phyloP scores from a whole-genome alignment of 1,140 invertebrate species.

The Lepidurus apus region DNA sequence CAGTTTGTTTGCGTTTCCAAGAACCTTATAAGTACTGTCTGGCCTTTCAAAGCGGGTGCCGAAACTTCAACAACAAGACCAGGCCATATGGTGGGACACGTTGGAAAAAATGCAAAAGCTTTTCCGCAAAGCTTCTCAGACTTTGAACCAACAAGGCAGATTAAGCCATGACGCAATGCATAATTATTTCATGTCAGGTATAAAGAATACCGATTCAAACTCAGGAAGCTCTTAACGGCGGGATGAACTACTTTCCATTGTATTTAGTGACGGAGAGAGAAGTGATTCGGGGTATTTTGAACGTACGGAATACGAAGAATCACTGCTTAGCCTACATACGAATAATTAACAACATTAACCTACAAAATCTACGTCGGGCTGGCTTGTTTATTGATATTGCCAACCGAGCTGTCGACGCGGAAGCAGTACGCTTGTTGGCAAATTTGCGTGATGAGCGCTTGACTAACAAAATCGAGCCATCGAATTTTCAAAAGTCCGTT shows the following conservation, averaged over 20 bases:
- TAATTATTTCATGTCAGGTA: slow-evolving; percentile 98
- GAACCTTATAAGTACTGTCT: neutral
- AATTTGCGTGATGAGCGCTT: slow-evolving; percentile 83
- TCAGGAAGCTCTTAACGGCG: neutral
- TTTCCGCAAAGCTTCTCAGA: slow-evolving; percentile 81
- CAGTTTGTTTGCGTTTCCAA: slow-evolving; percentile 19
- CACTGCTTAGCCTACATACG: slow-evolving; percentile 83
- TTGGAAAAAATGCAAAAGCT: slow-evolving; percentile 91
- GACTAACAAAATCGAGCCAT: slow-evolving; percentile 77
- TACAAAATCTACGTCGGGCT: slow-evolving; percentile 89
- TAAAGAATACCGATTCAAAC: slow-evolving; percentile 34
- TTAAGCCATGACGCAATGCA: slow-evolving; percentile 91
- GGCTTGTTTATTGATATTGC: slow-evolving; percentile 91
- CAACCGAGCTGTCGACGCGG: slow-evolving; percentile 85
- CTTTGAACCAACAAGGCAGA: slow-evolving; percentile 73
- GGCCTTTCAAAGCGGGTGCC: slow-evolving; percentile 66
- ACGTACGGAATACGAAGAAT: slow-evolving; percentile 91
- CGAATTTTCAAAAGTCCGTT: slow-evolving; percentile 74
- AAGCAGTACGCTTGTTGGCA: slow-evolving; percentile 82
- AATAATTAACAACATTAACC: slow-evolving; percentile 96
- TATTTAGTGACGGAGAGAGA: slow-evolving; percentile 90
- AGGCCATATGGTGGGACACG: slow-evolving; percentile 96
- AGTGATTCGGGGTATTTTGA: slow-evolving; percentile 90
- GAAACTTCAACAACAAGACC: slow-evolving; percentile 91
- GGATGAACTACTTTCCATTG: slow-evolving; percentile 33